Base-by-base conservation (phyloP, 2,113 vertebrate species). In the Myodes glareolus region DNA sequence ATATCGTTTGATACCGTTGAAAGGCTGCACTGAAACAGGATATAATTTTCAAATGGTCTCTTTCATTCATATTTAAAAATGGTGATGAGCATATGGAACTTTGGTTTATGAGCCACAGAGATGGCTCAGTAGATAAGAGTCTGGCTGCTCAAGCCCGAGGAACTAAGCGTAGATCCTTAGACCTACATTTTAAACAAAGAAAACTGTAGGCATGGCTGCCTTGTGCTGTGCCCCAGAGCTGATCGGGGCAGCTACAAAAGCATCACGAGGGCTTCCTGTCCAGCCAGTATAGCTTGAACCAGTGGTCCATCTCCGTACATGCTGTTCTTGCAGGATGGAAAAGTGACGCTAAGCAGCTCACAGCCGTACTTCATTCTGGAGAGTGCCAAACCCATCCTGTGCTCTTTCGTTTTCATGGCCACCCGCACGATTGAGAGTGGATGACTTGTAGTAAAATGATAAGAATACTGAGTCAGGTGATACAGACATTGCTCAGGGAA, bases 401-500 rank as follows among this genome's bases (percentile, higher is more conserved):
- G 7, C 89, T 78, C 33, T 36, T 87, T 68, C 42, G 16, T 90
- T 88, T 93, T 72, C 77, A 42, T 85, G 11, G 77, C 77, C 7
- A 78, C 88, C 88, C 52, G 47, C 42, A 84, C 6, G 58, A 58
- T 19, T 58, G 63, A n/a, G 63, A 1, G 33, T 92, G 70, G 27
- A 2, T 88, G 75, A 63, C 27, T 11, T 42, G 12, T 33, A 68
- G 47, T 50, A 65, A 7, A 19, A 55, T 50, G 80, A 33, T 76
- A 31, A 67, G 47, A 82, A 85, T 36, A 61, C 61, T 50, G 6
- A 73, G 75, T 95, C 55, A 78, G 11, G 29, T 52, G 29, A 61
- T 63, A 91, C 63, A 81, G 94, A 68, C 68, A 76, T 65, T 88
- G 63, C 68, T 84, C 73, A 23, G 58, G 73, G 86, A 93, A 45